phyloP scores from a whole-genome alignment of 2,888 invertebrate species.

The Ichneumoninae sp. region DNA sequence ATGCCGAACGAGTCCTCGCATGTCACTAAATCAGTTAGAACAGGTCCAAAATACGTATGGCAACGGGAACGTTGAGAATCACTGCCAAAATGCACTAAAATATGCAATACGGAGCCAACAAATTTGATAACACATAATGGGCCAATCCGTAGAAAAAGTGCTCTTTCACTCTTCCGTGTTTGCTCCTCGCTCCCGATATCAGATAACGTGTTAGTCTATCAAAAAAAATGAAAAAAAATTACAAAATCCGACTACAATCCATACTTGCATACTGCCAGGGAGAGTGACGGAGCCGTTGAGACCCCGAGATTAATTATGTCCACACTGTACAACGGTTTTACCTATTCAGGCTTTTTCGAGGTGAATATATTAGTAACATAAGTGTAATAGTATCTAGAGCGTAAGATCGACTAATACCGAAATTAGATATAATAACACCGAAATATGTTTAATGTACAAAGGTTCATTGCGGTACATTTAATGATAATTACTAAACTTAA shows the following conservation, averaged over 20 bases:
- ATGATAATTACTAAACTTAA: constrained; percentile 36
- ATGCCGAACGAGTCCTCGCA: constrained; percentile 26
- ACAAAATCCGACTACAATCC: not conserved
- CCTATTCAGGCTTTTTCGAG: constrained; percentile 70
- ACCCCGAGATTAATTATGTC: constrained; percentile 59
- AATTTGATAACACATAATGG: constrained; percentile 44
- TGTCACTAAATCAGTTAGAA: constrained; percentile 63
- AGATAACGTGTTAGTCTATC: not conserved
- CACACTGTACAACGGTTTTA: constrained; percentile 69
- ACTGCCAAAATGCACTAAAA: constrained; percentile 76
- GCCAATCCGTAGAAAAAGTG: constrained; percentile 38
- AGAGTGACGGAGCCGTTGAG: constrained; percentile 47
- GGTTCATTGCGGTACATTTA: constrained; percentile 79
- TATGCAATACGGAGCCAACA: constrained; percentile 50
- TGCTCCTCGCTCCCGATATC: not conserved
- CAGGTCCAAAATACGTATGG: constrained; percentile 70
- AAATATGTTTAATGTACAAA: constrained; percentile 76
- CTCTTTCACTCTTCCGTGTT: constrained; percentile 40
- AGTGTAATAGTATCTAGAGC: constrained; percentile 61
- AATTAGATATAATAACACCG: constrained; percentile 64
- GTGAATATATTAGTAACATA: constrained; percentile 67
- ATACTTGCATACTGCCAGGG: constrained; percentile 37
- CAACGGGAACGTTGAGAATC: constrained; percentile 69
- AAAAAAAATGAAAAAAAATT: not conserved
- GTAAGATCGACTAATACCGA: constrained; percentile 64